Conservation (phyloP, 2,888 invertebrate species). For the Magallana nippona region DNA sequence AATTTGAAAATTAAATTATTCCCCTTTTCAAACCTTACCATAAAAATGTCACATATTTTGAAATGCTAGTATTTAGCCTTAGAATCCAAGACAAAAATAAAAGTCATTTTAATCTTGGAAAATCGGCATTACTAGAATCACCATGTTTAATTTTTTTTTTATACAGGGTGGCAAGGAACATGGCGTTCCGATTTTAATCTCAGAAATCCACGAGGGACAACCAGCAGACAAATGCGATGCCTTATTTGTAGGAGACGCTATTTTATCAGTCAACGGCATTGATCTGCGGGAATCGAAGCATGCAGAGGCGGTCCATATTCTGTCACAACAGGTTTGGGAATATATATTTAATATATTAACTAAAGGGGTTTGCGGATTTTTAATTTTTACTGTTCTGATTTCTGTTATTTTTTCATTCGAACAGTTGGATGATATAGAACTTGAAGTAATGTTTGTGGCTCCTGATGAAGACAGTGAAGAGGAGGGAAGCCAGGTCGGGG, state of each 20-base stretch:
- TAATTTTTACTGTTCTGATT: no score
- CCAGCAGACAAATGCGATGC: slow-evolving; percentile 88
- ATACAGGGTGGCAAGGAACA: slow-evolving; percentile 91
- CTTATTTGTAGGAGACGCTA: slow-evolving; percentile 91
- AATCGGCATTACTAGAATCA: no score
- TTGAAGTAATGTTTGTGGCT: slow-evolving; percentile 89
- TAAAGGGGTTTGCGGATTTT: neutral
- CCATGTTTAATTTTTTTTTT: neutral
- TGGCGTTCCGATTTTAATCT: slow-evolving; percentile 91
- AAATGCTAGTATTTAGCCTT: no score
- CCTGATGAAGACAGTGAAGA: slow-evolving; percentile 85
- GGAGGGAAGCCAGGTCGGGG: slow-evolving; percentile 77
- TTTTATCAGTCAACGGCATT: slow-evolving; percentile 89
- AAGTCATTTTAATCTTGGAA: no score
- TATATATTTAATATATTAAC: no score
- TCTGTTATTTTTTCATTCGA: slow-evolving; percentile 44
- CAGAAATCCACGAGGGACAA: slow-evolving; percentile 88
- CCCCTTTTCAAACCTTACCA: no score
- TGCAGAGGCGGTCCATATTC: slow-evolving; percentile 89
- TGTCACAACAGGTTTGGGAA: slow-evolving; percentile 85
- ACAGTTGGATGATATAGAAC: slow-evolving; percentile 85
- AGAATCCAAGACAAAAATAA: no score
- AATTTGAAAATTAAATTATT: no score
- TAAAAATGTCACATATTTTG: no score
- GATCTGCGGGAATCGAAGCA: slow-evolving; percentile 90